Percentiles rank a stretch among this genome's conserved stretches.
Conservation (phyloP, 2,113 vertebrate genomes). For the Ciconia stormi region DNA sequence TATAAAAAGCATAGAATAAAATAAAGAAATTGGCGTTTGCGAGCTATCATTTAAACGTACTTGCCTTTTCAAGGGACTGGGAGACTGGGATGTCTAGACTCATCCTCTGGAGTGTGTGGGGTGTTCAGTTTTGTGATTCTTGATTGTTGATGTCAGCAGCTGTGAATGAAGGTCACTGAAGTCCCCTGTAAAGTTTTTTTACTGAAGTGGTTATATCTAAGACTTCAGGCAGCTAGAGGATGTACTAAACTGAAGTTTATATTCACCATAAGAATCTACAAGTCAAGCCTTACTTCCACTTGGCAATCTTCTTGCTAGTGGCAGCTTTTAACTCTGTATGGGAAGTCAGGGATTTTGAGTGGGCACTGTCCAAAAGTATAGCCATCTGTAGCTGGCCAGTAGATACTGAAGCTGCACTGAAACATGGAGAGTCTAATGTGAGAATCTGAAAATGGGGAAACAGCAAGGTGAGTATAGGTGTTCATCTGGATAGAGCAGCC, state of each 20-base stretch:
- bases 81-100: background rate
- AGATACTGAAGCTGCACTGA: background rate
- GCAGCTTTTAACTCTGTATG: background rate
- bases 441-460: background rate
- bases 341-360: background rate
- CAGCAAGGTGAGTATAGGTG: background rate
- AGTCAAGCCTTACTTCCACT: background rate
- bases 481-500: background rate
- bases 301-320: background rate
- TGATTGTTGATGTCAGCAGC: background rate
- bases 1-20: background rate
- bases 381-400: background rate
- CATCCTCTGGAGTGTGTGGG: background rate
- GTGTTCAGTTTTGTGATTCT: background rate
- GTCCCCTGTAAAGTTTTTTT: background rate
- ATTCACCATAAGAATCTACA: background rate
- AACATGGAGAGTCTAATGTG: background rate
- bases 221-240: background rate
- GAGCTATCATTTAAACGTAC: background rate
- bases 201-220: background rate
- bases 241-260: background rate
- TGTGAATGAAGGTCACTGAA: background rate
- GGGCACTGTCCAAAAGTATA: background rate
- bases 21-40: accelerated
- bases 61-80: background rate